These are phyloP conservation scores for Neomonachus schauinslandi DNA, from an alignment of 2,113 vertebrate genomes.

Conservation along the genomic window DNA sequence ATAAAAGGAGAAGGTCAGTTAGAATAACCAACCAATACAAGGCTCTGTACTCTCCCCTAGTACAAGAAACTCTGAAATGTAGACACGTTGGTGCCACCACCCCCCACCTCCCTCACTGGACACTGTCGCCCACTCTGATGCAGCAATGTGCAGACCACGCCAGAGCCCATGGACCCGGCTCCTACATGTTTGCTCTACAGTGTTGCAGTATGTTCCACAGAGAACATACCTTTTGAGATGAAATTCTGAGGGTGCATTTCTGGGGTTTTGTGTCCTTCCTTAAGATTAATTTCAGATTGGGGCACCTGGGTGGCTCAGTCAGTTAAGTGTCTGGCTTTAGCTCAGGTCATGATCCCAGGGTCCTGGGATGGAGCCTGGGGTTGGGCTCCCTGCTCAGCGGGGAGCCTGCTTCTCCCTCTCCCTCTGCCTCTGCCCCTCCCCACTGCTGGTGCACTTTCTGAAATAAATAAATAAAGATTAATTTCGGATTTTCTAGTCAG, in stretches of 20 bases:
- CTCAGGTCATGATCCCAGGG: background rate
- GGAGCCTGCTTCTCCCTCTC: background rate
- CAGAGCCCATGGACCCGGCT: background rate
- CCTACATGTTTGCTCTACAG: background rate
- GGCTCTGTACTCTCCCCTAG: background rate
- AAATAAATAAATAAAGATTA: background rate
- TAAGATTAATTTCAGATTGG: background rate
- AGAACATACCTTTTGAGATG: background rate
- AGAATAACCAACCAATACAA: background rate
- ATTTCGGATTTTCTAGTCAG: conserved; percentile 20
- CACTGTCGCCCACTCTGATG: background rate
- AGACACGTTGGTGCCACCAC: background rate
- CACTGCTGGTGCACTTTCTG: background rate
- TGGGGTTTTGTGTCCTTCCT: background rate
- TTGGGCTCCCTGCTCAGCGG: background rate
- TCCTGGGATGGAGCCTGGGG: background rate
- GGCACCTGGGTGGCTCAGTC: background rate
- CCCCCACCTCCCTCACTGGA: background rate
- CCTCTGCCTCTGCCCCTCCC: background rate
- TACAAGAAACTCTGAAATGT: background rate
- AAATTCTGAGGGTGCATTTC: background rate
- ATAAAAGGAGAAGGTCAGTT: background rate
- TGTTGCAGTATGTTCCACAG: background rate
- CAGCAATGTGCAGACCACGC: too few relatives aligned
- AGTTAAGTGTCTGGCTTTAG: background rate